phyloP scores from a whole-genome alignment of 1,140 invertebrate species.

The Phenacoccus solenopsis region DNA sequence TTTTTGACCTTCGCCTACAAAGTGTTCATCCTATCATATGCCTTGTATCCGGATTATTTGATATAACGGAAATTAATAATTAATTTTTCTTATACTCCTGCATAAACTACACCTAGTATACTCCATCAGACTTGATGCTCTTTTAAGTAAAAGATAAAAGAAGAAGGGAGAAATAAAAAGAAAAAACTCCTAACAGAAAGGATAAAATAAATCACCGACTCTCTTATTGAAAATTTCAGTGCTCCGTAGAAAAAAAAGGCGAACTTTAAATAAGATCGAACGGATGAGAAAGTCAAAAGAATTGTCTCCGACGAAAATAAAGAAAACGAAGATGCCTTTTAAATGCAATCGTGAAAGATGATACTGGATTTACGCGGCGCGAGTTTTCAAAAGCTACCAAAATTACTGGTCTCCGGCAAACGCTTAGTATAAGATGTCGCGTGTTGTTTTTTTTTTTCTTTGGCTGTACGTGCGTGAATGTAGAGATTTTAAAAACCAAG shows the following conservation, averaged over 20 bases:
- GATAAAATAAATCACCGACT: background rate
- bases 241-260: background rate
- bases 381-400: constrained; percentile 1
- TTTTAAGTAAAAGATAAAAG: background rate
- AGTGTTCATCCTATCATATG: too few relatives aligned
- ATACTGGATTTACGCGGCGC: background rate
- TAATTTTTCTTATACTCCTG: background rate
- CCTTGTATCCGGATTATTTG: too few relatives aligned
- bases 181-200: background rate
- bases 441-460: background rate
- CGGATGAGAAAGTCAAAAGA: background rate
- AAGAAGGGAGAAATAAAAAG: background rate
- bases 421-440: background rate
- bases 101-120: background rate
- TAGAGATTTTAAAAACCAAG: background rate
- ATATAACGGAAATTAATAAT: background rate
- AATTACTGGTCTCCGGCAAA: background rate
- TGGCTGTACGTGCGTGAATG: background rate
- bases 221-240: background rate
- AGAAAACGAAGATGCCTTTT: background rate
- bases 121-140: background rate
- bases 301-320: background rate
- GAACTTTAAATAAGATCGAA: background rate
- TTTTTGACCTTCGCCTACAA: too few relatives aligned
- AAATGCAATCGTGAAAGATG: background rate